Conservation (phyloP, 2,888 invertebrate genomes). For the Diogma glabrata region DNA sequence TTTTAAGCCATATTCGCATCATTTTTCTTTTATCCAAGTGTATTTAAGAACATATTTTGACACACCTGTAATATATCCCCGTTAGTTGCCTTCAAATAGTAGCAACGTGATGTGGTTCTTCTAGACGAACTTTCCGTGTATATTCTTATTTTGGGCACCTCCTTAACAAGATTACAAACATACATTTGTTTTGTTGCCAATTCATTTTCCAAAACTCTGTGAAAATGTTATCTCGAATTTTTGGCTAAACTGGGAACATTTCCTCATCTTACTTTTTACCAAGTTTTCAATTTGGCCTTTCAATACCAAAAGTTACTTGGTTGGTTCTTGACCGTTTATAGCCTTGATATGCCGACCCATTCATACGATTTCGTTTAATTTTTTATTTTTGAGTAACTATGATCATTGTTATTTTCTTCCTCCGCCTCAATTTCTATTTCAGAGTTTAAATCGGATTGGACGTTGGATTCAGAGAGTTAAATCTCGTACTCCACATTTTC, state of each 20-base stretch:
- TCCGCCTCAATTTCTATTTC: background rate
- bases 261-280: conserved; percentile 1
- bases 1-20: conserved; percentile 3
- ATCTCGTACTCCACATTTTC: conserved; percentile 3
- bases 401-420: background rate
- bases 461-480: background rate
- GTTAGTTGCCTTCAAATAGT: conserved; percentile 1
- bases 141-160: background rate
- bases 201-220: conserved; percentile 5
- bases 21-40: background rate
- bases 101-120: conserved; percentile 2
- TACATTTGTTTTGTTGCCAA: background rate
- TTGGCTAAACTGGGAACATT: background rate
- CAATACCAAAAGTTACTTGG: conserved; percentile 5
- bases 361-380: background rate
- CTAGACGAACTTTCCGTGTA: background rate
- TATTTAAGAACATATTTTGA: conserved; percentile 1
- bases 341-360: conserved; percentile 1
- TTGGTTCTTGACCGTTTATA: conserved; percentile 1
- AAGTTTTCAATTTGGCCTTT: conserved; percentile 5
- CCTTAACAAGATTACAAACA: conserved; percentile 3
- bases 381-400: background rate
- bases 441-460: background rate
- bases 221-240: background rate
- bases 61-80: conserved; percentile 1